A percentile compares a stretch with the other conserved stretches of the same genome.
These are phyloP conservation scores for Sarcophaga subvicina DNA, from an alignment of 2,888 invertebrate genomes.

Conservation along the genomic window DNA sequence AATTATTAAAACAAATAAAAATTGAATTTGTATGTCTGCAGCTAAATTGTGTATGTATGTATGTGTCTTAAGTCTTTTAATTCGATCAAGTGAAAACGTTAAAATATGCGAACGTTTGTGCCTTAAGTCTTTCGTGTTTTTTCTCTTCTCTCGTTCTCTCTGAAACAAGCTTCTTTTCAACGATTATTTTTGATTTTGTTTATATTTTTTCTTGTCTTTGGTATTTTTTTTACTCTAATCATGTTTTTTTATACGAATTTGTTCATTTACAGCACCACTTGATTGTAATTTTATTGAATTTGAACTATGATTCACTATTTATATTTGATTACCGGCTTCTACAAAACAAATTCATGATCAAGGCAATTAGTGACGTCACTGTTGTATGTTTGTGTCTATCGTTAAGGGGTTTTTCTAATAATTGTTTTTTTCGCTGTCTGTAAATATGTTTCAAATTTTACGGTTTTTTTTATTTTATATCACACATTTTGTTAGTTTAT, in stretches of 20 bases:
- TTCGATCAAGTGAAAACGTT: neutral
- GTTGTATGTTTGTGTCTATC: conserved; percentile 24
- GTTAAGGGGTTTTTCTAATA: conserved; percentile 38
- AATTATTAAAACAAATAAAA: neutral
- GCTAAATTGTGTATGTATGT: no score
- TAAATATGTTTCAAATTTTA: neutral
- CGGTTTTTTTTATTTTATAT: conserved; percentile 4
- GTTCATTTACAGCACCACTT: conserved; percentile 3
- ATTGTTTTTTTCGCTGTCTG: conserved; percentile 4
- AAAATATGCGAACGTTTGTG: conserved; percentile 27
- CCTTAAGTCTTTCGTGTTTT: conserved; percentile 59
- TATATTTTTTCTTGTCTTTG: conserved; percentile 10
- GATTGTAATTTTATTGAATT: conserved; percentile 30
- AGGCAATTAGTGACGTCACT: conserved; percentile 53
- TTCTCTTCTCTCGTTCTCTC: conserved; percentile 1
- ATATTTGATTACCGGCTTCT: conserved; percentile 34
- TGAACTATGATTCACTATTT: conserved; percentile 16
- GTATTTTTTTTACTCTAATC: conserved; percentile 2
- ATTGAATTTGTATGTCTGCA: no score
- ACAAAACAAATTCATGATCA: conserved; percentile 47
- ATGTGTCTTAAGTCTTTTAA: neutral
- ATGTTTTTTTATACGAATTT: conserved; percentile 3
- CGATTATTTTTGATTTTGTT: neutral
- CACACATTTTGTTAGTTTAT: neutral
- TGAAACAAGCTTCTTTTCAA: conserved; percentile 24